A percentile compares a stretch with the other conserved stretches of the same genome.
Evolutionary conservation across 2,797 vertebrate genomes (phyloP).

Genomic region (Echiichthys vipera): DNA sequence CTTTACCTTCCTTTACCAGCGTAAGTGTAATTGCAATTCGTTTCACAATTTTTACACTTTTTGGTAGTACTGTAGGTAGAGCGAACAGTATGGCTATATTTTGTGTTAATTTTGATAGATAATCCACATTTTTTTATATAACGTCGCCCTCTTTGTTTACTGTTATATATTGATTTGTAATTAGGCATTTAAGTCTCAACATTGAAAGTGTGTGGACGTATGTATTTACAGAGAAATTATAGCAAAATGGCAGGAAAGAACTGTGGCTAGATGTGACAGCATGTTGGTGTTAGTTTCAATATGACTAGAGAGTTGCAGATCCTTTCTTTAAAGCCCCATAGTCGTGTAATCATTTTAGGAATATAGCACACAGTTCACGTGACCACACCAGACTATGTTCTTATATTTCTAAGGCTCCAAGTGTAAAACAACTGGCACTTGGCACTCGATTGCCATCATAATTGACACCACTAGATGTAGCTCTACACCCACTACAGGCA

Average conservation of each 20-base stretch:
- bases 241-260: slow-evolving; percentile 46
- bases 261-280: slow-evolving; percentile 20
- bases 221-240: slow-evolving; percentile 24
- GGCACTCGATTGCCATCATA: not conserved
- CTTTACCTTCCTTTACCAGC: too few species aligned
- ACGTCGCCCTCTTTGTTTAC: not conserved
- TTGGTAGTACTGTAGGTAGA: not conserved
- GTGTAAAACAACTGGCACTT: not conserved
- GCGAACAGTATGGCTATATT: not conserved
- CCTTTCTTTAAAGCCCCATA: not conserved
- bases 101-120: too few species aligned
- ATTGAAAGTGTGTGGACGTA: not conserved
- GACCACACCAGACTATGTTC: not conserved
- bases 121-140: not conserved
- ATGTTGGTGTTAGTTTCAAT: slow-evolving; percentile 44
- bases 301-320: slow-evolving; percentile 19
- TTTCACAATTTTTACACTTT: not conserved
- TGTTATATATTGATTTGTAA: not conserved
- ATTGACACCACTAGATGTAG: slow-evolving; percentile 72
- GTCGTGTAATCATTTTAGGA: not conserved
- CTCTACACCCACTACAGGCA: slow-evolving; percentile 30
- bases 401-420: not conserved
- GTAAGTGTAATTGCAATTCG: not conserved
- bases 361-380: not conserved
- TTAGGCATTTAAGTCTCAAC: not conserved